These are phyloP conservation scores for Temnopleurus reevesii DNA, from an alignment of 53 echinoderm and acorn worm genomes.

Conservation along the genomic window DNA sequence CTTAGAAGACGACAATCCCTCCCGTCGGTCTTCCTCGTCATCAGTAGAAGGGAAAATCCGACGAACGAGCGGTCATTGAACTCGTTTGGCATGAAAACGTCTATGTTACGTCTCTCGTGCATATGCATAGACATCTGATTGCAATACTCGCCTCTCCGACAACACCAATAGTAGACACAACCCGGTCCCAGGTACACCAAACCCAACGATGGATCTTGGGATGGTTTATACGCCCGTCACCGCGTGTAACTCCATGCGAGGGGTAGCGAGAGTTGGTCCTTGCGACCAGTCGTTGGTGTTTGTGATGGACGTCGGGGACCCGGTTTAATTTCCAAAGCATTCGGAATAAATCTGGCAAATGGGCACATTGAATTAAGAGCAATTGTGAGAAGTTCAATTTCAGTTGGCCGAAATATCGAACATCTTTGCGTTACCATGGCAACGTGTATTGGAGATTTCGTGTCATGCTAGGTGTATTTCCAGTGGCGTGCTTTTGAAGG, in stretches of 20 bases:
- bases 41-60: background rate
- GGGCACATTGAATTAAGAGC: slow-evolving; percentile 15
- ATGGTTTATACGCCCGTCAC: too few species aligned
- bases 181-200: too few species aligned
- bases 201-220: too few species aligned
- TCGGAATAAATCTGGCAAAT: background rate
- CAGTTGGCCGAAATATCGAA: slow-evolving; percentile 10
- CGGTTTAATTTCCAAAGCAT: slow-evolving; percentile 29
- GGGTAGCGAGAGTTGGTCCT: too few species aligned
- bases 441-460: background rate
- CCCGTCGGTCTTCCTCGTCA: background rate
- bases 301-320: too few species aligned
- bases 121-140: too few species aligned
- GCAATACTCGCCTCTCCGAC: background rate
- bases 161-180: slow-evolving; percentile 37
- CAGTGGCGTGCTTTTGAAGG: background rate
- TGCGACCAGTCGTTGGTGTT: too few species aligned
- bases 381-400: slow-evolving; percentile 35
- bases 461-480: background rate
- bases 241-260: too few species aligned
- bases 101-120: slow-evolving; percentile 39
- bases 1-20: background rate
- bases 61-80: slow-evolving; percentile 42
- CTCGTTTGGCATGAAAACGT: slow-evolving; percentile 11
- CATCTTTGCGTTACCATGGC: slow-evolving; percentile 18